A percentile compares a stretch with the other conserved stretches of the same genome.
phyloP scores from a whole-genome alignment of 2,797 vertebrate species.

The Enteromius thamalakanensis region DNA sequence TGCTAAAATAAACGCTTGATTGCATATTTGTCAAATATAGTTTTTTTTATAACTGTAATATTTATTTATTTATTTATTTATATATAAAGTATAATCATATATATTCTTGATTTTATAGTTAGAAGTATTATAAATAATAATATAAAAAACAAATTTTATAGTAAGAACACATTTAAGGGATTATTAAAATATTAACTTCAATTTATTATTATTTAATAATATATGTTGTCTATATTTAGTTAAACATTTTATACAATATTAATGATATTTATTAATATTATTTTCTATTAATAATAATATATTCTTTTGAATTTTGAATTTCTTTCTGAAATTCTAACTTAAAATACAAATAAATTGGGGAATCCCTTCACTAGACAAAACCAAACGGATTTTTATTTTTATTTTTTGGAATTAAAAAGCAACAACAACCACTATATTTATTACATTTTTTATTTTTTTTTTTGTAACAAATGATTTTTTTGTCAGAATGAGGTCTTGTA shows the following conservation, averaged over 20 bases:
- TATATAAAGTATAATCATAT: neutral
- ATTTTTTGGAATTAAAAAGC: too few species aligned
- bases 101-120: neutral
- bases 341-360: neutral
- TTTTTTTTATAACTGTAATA: neutral
- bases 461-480: neutral
- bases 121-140: neutral
- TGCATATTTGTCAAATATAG: neutral
- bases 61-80: too few species aligned
- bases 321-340: neutral
- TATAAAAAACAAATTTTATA: neutral
- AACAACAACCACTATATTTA: neutral
- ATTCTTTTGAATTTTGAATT: neutral
- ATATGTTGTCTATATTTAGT: neutral
- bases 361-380: neutral
- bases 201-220: neutral
- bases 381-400: too few species aligned
- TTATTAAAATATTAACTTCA: neutral
- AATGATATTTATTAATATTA: neutral
- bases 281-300: neutral
- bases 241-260: neutral
- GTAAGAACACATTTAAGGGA: neutral
- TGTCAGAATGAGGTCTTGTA: neutral
- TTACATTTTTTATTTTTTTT: neutral
- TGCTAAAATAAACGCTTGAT: neutral